Base-by-base conservation (phyloP, 2,113 vertebrate genomes). In the Phalacrocorax carbo region DNA sequence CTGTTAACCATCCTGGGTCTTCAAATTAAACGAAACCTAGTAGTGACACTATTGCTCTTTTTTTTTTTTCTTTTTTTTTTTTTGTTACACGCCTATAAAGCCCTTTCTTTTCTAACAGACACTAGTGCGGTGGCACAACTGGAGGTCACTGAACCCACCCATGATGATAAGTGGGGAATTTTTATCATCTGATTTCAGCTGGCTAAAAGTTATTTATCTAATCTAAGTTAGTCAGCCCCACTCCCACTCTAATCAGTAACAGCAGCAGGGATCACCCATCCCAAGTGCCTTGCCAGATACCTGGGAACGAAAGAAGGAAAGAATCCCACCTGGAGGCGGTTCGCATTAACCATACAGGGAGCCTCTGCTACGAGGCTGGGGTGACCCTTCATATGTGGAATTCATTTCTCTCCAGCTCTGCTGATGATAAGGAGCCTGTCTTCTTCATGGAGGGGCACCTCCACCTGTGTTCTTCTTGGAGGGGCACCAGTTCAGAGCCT, bases 401-500 rank as follows among this genome's bases (percentile, higher is more conserved):
- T 91, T 96, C 38, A 65, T 82, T 87, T 91, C 68, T 73, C 73
- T 95, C 75, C 62, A 87, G 52, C 38, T 75, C 32, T 89, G 81
- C 9, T 54, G 49, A 57, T 38, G 66, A 80, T 60, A 92, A 95
- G 57, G 73, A 84, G 57, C 60, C 13, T 48, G 64, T 87, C 9
- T 30, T n/a, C 38, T 65, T 81, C 34, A 32, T 2, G 0, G 27
- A n/a, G 9, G 8, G 26, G 11, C 11, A 12, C 15, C 49, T 38
- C 38, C 38, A 89, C 9, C 32, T 52, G 5, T 42, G 9, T 30
- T n/a, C 38, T 65, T 81, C 34, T 29, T 2, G 0, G 27, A n/a
- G 9, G 8, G 26, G 11, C 11, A 12, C 15, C 49, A 52, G 54
- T 44, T 83, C 44, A 73, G 32, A 76, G 44, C 30, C 29, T 79